Evolutionary conservation across 2,797 vertebrate genomes (phyloP), one percentile per base, ranked within the genome.

Genomic region (Fistularia tabacaria): DNA sequence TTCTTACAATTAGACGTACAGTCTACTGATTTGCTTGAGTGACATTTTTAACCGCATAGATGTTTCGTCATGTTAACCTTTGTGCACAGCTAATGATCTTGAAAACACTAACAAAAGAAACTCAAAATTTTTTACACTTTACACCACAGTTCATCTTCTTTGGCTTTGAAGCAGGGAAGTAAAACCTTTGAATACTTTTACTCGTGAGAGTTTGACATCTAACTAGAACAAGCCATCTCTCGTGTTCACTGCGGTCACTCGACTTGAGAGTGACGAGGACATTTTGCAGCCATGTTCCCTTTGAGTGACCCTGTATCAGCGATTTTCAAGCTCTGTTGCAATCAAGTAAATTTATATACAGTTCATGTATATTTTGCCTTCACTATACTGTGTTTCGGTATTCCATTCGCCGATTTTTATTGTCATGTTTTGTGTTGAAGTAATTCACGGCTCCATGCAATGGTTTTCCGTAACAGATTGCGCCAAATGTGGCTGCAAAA

Each of bases 211-310:
- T 25, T 25, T 25, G 25, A 25, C 5, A 25, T 25, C 25, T 25
- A 25, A 25, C 25, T 25, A 48, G 41, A 46, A 9, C 11, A 51
- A 38, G 13, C 10, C 14, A 53, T 46, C 50, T 61, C 47, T 37
- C 25, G 46, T 64, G 62, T 74, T 74, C 73, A 66, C 69, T 67
- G 46, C 62, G 62, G 73, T 74, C 73, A 66, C 69, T 67, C 12
- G 40, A 55, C 37, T 38, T 40, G 47, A 25, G 25, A 25, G 25
- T 25, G 25, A 25, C 25, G 2, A 25, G 25, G 25, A 25, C 25
- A 25, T 25, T 25, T 5, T 25, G 25, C 25, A 2, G 5, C 5
- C 25, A 3, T 25, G 25, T 25, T 25, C 14, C 14, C 8, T 53
- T 53, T 43, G 42, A 42, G 49, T 51, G 62, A 36, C 36, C 64